Evolutionary conservation across 2,797 vertebrate genomes (phyloP).

Genomic region (Spinus pinus): DNA sequence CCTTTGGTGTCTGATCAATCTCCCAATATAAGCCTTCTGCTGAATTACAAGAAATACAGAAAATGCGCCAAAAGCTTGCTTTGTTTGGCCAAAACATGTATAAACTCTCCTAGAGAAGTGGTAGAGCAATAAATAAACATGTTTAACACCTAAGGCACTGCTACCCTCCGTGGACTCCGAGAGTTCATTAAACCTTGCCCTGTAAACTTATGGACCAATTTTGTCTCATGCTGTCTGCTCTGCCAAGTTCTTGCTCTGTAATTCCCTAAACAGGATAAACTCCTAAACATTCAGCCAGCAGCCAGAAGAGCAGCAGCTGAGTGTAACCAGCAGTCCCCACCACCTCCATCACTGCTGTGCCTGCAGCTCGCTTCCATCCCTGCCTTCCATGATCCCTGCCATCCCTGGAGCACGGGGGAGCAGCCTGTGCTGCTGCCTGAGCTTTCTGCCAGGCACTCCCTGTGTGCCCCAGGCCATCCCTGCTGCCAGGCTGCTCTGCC

Average conservation of each 20-base stretch:
- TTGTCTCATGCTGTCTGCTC: conserved; percentile 19
- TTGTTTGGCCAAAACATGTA: not conserved
- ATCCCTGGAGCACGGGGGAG: not conserved
- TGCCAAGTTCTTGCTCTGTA: conserved; percentile 45
- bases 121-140: conserved; percentile 40
- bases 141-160: conserved; percentile 40
- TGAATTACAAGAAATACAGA: not conserved
- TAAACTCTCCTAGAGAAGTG: not conserved
- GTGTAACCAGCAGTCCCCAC: not conserved
- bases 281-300: conserved; percentile 28
- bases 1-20: not conserved
- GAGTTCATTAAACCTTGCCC: conserved; percentile 68
- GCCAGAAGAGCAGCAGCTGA: conserved; percentile 31
- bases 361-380: not conserved
- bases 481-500: not conserved
- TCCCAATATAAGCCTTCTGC: not conserved
- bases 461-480: fast-evolving
- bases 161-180: not conserved
- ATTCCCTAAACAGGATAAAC: conserved; percentile 40
- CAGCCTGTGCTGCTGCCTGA: not conserved
- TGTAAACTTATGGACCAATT: conserved; percentile 53
- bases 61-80: not conserved
- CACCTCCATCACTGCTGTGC: not conserved
- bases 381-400: not conserved
- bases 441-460: fast-evolving